Evolutionary conservation across 2,113 vertebrate species (phyloP).

Genomic region (Cepphus grylle): DNA sequence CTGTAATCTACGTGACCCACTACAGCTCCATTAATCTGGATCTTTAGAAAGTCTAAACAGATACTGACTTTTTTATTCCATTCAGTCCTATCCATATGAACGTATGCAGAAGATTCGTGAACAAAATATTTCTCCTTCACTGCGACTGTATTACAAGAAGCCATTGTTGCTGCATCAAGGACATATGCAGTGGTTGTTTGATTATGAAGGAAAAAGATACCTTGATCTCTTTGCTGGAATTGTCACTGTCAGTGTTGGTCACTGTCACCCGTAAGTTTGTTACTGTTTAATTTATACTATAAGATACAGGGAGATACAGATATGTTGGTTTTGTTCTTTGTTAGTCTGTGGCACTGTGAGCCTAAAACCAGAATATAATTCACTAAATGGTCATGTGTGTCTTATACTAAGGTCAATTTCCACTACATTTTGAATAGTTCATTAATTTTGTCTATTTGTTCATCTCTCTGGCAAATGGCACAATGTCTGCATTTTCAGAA

Average conservation of each 20-base stretch:
- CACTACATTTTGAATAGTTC: background rate
- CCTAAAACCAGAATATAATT: background rate
- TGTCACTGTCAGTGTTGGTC: conserved; percentile 89
- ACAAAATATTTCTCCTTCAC: conserved; percentile 71
- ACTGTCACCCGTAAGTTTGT: conserved; percentile 93
- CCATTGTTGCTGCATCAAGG: conserved; percentile 90
- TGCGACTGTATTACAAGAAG: conserved; percentile 77
- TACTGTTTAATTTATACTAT: background rate
- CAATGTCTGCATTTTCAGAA: background rate
- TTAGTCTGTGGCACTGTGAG: background rate
- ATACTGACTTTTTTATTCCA: background rate
- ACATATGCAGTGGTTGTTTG: conserved; percentile 94
- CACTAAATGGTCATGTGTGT: background rate
- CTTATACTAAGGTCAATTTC: background rate
- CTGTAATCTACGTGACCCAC: background rate
- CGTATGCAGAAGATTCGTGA: conserved; percentile 77
- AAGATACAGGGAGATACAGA: background rate
- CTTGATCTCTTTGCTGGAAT: conserved; percentile 93
- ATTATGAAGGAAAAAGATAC: conserved; percentile 86
- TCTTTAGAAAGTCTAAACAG: background rate
- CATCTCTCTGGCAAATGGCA: background rate
- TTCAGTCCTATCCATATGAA: conserved; percentile 70
- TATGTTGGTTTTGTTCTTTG: background rate
- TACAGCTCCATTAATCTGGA: background rate
- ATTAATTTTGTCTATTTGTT: background rate